Evolutionary conservation across 2,113 vertebrate genomes (phyloP).

Genomic region (Gobiocypris rarus): DNA sequence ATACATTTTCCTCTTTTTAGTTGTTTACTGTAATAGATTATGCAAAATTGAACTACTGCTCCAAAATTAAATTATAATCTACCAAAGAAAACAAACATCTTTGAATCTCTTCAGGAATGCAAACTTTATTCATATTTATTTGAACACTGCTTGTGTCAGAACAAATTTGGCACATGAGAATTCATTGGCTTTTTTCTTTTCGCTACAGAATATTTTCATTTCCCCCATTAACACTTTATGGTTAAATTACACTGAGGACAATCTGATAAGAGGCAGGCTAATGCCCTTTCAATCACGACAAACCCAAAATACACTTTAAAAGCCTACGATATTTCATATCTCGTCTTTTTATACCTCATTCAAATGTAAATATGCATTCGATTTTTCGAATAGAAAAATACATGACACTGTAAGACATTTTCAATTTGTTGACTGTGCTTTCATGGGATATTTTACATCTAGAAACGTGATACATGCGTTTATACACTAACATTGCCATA

Average conservation of each 20-base stretch:
- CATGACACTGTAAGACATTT: constrained; percentile 69
- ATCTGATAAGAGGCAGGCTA: not conserved
- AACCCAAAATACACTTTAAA: constrained; percentile 26
- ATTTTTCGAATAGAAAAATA: constrained; percentile 79
- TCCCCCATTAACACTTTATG: not conserved
- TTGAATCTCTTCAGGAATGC: constrained; percentile 59
- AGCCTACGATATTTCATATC: constrained; percentile 23
- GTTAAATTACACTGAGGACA: constrained; percentile 19
- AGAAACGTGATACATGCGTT: constrained; percentile 77
- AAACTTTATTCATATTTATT: constrained; percentile 75
- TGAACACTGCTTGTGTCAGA: constrained; percentile 67
- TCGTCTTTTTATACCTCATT: constrained; percentile 24
- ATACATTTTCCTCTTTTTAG: not conserved
- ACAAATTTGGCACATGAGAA: constrained; percentile 74
- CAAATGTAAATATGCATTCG: constrained; percentile 63
- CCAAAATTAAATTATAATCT: not conserved
- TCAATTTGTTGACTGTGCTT: constrained; percentile 76
- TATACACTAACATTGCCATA: constrained; percentile 69
- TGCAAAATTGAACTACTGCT: constrained; percentile 4
- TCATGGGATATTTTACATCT: constrained; percentile 67
- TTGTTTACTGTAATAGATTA: constrained; percentile 13
- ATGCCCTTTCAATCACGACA: constrained; percentile 19
- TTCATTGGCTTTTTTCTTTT: constrained; percentile 65
- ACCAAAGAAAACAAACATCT: constrained; percentile 11
- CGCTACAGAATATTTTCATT: constrained; percentile 64